A percentile compares a stretch with the other conserved stretches of the same genome.
Conservation (phyloP, 2,888 invertebrate species). For the Drosophila vallismaia region DNA sequence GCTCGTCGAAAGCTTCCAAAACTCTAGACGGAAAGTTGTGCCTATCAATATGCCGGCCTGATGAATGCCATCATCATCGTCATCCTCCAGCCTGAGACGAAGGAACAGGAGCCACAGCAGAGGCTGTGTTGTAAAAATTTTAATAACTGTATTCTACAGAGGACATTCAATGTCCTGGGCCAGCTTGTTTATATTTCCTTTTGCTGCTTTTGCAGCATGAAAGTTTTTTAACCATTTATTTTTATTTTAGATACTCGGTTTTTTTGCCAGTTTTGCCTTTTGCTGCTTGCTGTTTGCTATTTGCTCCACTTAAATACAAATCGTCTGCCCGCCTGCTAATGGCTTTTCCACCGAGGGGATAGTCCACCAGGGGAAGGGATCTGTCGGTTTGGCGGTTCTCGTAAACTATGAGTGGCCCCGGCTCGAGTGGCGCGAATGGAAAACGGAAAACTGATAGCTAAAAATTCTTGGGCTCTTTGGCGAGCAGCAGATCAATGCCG, state of each 20-base stretch:
- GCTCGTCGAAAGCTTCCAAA: constrained; percentile 30
- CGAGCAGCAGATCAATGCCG: constrained; percentile 36
- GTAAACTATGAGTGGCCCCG: constrained; percentile 46
- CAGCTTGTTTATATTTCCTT: constrained; percentile 51
- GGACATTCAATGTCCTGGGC: constrained; percentile 44
- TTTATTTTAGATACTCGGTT: constrained; percentile 44
- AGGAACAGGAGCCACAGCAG: constrained; percentile 19
- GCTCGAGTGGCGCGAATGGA: constrained; percentile 18
- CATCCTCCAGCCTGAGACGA: constrained; percentile 9
- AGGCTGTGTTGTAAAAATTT: constrained; percentile 40
- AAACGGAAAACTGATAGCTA: constrained; percentile 45
- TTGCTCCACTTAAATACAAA: constrained; percentile 51
- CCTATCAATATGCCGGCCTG: constrained; percentile 61
- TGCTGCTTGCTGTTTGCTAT: constrained; percentile 25
- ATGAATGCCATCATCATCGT: constrained; percentile 47
- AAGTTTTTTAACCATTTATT: constrained; percentile 44
- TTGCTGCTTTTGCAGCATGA: constrained; percentile 31
- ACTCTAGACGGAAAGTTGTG: constrained; percentile 40
- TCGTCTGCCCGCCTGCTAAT: constrained; percentile 52
- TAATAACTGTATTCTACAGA: constrained; percentile 52
- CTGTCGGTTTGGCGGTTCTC: constrained; percentile 41
- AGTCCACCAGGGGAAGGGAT: not conserved
- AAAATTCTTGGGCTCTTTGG: constrained; percentile 30
- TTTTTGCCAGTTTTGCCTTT: constrained; percentile 17
- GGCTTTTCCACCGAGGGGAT: constrained; percentile 37